Percentiles rank a stretch among this genome's conserved stretches.
These are phyloP conservation scores for Idris sp. DNA, from an alignment of 1,140 invertebrate species.

Conservation along the genomic window DNA sequence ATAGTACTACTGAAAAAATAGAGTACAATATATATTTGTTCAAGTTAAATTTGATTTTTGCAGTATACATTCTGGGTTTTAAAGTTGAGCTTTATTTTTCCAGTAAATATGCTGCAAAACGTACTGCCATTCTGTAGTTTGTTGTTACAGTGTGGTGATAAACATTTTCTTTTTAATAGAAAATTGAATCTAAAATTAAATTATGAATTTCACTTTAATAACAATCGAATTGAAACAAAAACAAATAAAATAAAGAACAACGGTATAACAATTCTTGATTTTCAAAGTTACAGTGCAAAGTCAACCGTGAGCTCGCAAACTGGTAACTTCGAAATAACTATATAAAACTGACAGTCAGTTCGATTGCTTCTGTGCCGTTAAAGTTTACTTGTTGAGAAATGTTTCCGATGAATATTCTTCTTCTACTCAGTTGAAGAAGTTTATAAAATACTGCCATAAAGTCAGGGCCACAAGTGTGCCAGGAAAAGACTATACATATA, in stretches of 20 bases:
- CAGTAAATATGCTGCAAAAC: too few relatives aligned
- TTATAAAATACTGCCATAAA: conserved; percentile 28
- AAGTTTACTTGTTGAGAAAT: conserved; percentile 36
- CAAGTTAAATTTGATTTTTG: too few relatives aligned
- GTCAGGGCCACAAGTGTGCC: conserved; percentile 1
- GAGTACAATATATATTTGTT: too few relatives aligned
- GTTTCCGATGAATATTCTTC: conserved; percentile 29
- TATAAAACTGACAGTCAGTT: conserved; percentile 42
- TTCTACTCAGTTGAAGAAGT: too few relatives aligned
- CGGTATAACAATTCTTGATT: conserved; percentile 17
- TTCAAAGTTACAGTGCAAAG: conserved; percentile 18
- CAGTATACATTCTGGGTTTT: too few relatives aligned
- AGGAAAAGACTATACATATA: conserved; percentile 3
- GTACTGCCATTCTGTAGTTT: too few relatives aligned
- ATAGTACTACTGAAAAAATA: too few relatives aligned
- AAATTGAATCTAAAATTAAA: conserved; percentile 23
- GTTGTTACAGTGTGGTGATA: too few relatives aligned
- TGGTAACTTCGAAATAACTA: conserved; percentile 33
- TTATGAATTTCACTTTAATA: conserved; percentile 29
- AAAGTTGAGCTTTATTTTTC: too few relatives aligned
- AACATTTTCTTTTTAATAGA: too few relatives aligned
- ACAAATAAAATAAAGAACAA: conserved; percentile 26
- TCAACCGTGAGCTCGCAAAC: conserved; percentile 28
- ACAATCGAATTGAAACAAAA: conserved; percentile 11
- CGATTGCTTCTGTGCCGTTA: conserved; percentile 23